These are phyloP conservation scores for Caenorhabditis inopinata DNA, from an alignment of 1,140 invertebrate species.

Conservation along the genomic window DNA sequence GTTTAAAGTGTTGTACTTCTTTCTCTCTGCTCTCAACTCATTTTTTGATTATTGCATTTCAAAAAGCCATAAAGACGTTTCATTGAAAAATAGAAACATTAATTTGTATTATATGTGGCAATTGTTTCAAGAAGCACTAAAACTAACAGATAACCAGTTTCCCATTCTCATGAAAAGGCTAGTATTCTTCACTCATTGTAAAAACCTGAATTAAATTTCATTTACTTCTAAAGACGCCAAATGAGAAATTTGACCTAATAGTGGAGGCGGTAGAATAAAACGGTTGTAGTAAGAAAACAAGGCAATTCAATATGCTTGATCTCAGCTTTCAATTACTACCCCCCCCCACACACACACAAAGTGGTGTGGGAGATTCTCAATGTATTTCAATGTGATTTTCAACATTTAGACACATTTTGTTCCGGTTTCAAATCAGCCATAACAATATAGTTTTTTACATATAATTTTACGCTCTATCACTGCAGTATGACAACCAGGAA, in stretches of 20 bases:
- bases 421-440: too few relatives aligned
- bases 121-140: too few relatives aligned
- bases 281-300: background rate
- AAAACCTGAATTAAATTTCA: too few relatives aligned
- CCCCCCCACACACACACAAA: too few relatives aligned
- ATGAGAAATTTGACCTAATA: background rate
- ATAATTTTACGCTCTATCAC: too few relatives aligned
- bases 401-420: background rate
- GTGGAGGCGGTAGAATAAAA: background rate
- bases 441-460: too few relatives aligned
- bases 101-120: too few relatives aligned
- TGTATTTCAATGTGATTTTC: background rate
- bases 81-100: too few relatives aligned
- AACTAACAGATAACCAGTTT: too few relatives aligned
- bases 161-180: too few relatives aligned
- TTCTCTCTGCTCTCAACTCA: background rate
- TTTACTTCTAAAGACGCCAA: background rate
- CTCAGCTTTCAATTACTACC: conserved; percentile 11
- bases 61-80: background rate
- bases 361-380: conserved; percentile 26
- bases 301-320: conserved; percentile 22
- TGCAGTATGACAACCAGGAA: too few relatives aligned
- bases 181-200: too few relatives aligned
- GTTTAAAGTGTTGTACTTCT: background rate
- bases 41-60: conserved; percentile 2